These are phyloP conservation scores for Anser cygnoides DNA, from an alignment of 2,113 vertebrate genomes.

Conservation along the genomic window DNA sequence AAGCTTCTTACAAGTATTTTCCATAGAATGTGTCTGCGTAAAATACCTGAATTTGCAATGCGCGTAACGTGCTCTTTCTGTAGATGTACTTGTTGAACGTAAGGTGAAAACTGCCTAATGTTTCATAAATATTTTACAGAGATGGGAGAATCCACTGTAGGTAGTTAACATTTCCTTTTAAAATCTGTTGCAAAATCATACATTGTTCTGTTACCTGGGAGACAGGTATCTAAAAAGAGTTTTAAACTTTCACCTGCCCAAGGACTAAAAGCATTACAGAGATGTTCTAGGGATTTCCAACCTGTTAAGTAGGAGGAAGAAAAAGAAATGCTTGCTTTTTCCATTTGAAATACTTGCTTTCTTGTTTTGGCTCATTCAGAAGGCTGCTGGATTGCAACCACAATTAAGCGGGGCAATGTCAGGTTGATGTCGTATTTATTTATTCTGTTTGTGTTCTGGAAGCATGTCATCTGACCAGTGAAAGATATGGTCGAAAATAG, in stretches of 20 bases:
- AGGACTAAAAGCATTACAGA: not conserved
- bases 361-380: not conserved
- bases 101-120: not conserved
- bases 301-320: not conserved
- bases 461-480: not conserved
- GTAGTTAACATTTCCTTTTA: not conserved
- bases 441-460: not conserved
- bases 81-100: not conserved
- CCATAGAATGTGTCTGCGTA: not conserved
- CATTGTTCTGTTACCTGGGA: not conserved
- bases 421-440: not conserved
- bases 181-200: not conserved
- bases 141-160: not conserved
- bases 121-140: not conserved
- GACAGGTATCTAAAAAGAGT: not conserved
- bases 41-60: not conserved
- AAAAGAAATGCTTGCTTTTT: not conserved
- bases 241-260: not conserved
- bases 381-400: not conserved
- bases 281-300: not conserved
- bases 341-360: not conserved
- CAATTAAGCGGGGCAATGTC: rapidly evolving
- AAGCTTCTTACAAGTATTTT: not conserved
- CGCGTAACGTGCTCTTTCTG: not conserved
- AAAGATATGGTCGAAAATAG: not conserved